Conservation (phyloP, 1,140 invertebrate genomes). For the Ips nitidus region DNA sequence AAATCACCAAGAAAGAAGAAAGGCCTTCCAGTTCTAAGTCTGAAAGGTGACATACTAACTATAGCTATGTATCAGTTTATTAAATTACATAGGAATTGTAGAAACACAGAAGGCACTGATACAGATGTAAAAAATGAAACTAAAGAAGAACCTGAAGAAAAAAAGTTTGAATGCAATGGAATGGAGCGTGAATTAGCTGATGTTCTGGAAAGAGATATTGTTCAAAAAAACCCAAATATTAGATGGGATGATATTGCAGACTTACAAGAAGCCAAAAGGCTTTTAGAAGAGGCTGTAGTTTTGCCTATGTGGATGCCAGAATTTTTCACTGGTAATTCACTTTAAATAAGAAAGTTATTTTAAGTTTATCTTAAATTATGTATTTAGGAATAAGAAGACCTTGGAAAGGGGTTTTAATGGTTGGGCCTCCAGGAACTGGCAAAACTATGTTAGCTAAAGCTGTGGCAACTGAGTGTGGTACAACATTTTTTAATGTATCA, state of each 20-base stretch:
- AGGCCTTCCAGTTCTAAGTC: slow-evolving; percentile 50
- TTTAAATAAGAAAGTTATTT: neutral
- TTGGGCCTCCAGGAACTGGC: slow-evolving; percentile 95
- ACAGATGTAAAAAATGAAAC: slow-evolving; percentile 59
- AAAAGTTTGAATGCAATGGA: slow-evolving; percentile 87
- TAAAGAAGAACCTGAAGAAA: slow-evolving; percentile 75
- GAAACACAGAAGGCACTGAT: slow-evolving; percentile 15
- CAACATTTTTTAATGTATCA: slow-evolving; percentile 99
- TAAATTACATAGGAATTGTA: neutral
- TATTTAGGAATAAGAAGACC: slow-evolving; percentile 68
- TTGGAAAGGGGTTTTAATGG: slow-evolving; percentile 96
- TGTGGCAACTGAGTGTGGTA: slow-evolving; percentile 98
- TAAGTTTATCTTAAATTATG: neutral
- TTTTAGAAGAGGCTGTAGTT: slow-evolving; percentile 97
- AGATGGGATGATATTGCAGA: slow-evolving; percentile 98
- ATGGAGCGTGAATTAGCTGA: slow-evolving; percentile 94
- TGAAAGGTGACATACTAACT: slow-evolving; percentile 32
- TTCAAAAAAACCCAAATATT: slow-evolving; percentile 97
- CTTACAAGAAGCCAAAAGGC: slow-evolving; percentile 88
- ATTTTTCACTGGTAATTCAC: slow-evolving; percentile 79
- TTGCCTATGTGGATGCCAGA: slow-evolving; percentile 98
- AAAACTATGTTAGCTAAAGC: slow-evolving; percentile 99
- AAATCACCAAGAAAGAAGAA: slow-evolving; percentile 47
- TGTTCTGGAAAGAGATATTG: slow-evolving; percentile 93
- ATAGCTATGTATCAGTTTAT: neutral